phyloP scores from a whole-genome alignment of 2,797 vertebrate species.

The Petrocephalus schoutedeni region DNA sequence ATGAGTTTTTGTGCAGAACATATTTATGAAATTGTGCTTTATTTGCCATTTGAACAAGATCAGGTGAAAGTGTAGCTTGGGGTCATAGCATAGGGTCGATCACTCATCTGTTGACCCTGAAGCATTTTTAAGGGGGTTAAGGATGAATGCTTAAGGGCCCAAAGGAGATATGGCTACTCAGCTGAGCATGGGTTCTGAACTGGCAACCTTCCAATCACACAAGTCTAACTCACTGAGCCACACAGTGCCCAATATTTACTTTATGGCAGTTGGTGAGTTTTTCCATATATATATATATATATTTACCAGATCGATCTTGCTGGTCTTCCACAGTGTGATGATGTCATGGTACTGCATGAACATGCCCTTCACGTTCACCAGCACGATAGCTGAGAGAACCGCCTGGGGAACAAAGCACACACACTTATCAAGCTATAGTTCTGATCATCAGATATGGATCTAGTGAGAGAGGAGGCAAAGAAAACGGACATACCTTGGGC shows the following conservation, averaged over 20 bases:
- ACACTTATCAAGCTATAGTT: conserved; percentile 15
- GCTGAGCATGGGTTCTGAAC: not conserved
- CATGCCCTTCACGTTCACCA: conserved; percentile 89
- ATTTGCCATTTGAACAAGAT: not conserved
- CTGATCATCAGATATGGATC: not conserved
- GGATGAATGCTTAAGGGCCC: not conserved
- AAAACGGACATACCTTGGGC: conserved; percentile 71
- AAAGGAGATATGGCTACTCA: not conserved
- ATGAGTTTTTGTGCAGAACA: not conserved
- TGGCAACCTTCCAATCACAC: not conserved
- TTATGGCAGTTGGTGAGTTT: not conserved
- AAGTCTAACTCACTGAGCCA: not conserved
- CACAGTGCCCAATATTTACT: not conserved
- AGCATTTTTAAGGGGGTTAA: not conserved
- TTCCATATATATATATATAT: not conserved
- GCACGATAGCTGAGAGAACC: conserved; percentile 77
- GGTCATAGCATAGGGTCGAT: not conserved
- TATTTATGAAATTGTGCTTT: not conserved
- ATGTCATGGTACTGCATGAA: conserved; percentile 77
- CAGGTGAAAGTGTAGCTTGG: not conserved
- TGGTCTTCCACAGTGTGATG: conserved; percentile 71
- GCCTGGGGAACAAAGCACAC: conserved; percentile 59
- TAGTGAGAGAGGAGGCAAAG: not conserved
- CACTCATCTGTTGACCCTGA: not conserved
- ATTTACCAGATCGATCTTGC: conserved; percentile 74